Evolutionary conservation across 1,140 invertebrate species (phyloP).

Genomic region (Phocides pigmalion): DNA sequence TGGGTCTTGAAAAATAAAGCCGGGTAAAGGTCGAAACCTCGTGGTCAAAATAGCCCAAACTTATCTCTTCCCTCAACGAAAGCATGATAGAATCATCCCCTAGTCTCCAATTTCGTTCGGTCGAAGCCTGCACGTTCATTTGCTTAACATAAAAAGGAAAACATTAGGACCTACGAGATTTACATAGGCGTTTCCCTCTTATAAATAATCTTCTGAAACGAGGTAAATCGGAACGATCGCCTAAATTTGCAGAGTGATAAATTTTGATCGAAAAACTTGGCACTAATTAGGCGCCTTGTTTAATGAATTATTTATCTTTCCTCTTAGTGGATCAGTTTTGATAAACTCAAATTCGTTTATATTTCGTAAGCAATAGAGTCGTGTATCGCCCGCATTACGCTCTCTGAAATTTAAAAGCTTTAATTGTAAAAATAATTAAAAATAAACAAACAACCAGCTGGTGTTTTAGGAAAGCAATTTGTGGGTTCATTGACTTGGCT

Average conservation of each 20-base stretch:
- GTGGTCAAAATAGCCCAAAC: no score
- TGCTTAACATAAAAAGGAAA: no score
- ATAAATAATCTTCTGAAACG: no score
- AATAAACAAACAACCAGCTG: background rate
- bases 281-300: background rate
- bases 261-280: slow-evolving; percentile 9
- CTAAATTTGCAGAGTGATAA: slow-evolving; percentile 5
- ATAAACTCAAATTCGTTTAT: background rate
- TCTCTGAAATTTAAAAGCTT: background rate
- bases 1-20: no score
- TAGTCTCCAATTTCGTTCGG: no score
- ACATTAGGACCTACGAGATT: no score
- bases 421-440: slow-evolving; percentile 1
- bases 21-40: no score
- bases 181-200: no score
- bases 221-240: background rate
- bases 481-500: background rate
- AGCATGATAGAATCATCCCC: no score
- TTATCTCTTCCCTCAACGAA: no score
- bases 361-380: background rate
- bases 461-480: background rate
- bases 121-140: no score
- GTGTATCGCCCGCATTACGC: background rate
- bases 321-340: background rate
- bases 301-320: slow-evolving; percentile 18